A percentile compares a stretch with the other conserved stretches of the same genome.
phyloP scores from a whole-genome alignment of 2,797 vertebrate genomes.

The Kryptopterus vitreolus region DNA sequence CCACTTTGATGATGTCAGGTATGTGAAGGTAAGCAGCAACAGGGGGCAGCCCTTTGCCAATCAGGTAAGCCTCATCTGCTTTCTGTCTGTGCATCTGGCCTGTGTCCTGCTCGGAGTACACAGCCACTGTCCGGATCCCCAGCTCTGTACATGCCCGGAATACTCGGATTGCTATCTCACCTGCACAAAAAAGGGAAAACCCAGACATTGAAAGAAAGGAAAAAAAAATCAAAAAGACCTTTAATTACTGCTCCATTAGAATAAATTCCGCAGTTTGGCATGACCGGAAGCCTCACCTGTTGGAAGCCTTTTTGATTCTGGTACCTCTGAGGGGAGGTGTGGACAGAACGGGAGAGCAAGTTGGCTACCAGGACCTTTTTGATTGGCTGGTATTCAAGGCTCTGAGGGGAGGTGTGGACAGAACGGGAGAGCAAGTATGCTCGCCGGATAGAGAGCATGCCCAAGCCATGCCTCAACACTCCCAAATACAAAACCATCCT shows the following conservation, averaged over 20 bases:
- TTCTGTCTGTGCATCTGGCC: constrained; percentile 97
- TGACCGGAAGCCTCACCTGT: constrained; percentile 65
- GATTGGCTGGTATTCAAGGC: constrained; percentile 67
- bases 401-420: constrained; percentile 64
- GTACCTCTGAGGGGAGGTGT: too few relatives aligned
- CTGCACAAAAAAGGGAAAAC: constrained; percentile 62
- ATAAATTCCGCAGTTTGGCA: not conserved
- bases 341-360: too few relatives aligned
- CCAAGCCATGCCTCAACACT: constrained; percentile 58
- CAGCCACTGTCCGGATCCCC: constrained; percentile 89
- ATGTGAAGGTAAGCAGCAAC: constrained; percentile 91
- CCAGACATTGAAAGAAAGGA: not conserved
- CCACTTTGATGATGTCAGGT: constrained; percentile 91
- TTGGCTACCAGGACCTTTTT: constrained; percentile 83
- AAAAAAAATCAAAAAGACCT: constrained; percentile 24
- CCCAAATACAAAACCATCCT: constrained; percentile 68
- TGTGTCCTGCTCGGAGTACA: constrained; percentile 92
- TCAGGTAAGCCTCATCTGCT: constrained; percentile 91
- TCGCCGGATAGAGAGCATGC: constrained; percentile 66
- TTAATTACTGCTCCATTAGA: not conserved
- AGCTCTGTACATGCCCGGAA: constrained; percentile 93
- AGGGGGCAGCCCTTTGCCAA: constrained; percentile 85
- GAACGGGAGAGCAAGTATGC: constrained; percentile 58
- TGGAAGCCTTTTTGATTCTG: too few relatives aligned
- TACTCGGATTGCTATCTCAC: constrained; percentile 92